phyloP scores from a whole-genome alignment of 2,113 vertebrate species.

The Tychaedon coryphoeus region DNA sequence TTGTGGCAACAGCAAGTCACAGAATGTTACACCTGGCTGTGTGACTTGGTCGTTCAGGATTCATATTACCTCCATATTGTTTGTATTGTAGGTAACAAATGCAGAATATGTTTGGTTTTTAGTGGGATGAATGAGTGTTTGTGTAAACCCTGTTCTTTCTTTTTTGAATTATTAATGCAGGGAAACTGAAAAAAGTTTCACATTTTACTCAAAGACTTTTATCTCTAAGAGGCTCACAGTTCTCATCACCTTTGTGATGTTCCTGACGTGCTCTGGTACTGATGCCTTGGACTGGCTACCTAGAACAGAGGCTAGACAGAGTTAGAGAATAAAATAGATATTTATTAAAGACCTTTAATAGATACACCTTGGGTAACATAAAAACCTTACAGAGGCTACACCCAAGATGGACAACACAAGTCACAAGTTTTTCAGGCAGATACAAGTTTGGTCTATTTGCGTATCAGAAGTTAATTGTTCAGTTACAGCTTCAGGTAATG shows the following conservation, averaged over 20 bases:
- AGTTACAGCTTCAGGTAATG: not conserved
- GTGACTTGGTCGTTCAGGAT: not conserved
- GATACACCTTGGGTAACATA: not conserved
- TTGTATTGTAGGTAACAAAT: not conserved
- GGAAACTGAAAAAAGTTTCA: not conserved
- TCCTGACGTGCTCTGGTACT: not conserved
- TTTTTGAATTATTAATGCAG: not conserved
- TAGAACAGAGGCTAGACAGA: not conserved
- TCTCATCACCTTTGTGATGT: not conserved
- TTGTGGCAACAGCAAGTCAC: not conserved
- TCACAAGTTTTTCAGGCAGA: not conserved
- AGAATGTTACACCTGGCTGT: not conserved
- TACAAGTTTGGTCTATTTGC: not conserved
- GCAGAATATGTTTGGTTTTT: not conserved
- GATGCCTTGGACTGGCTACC: not conserved
- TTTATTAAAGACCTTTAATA: not conserved
- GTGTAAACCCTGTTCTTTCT: not conserved
- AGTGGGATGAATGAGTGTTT: not conserved
- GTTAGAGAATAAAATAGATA: not conserved
- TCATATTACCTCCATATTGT: fast-evolving
- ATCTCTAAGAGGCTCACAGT: not conserved
- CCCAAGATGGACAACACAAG: too few relatives aligned
- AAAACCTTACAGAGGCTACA: not conserved
- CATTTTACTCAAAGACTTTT: not conserved
- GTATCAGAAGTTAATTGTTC: not conserved